Percentiles rank a stretch among this genome's conserved stretches.
phyloP scores from a whole-genome alignment of 2,888 invertebrate genomes.

The Mimumesa dahlbomi region DNA sequence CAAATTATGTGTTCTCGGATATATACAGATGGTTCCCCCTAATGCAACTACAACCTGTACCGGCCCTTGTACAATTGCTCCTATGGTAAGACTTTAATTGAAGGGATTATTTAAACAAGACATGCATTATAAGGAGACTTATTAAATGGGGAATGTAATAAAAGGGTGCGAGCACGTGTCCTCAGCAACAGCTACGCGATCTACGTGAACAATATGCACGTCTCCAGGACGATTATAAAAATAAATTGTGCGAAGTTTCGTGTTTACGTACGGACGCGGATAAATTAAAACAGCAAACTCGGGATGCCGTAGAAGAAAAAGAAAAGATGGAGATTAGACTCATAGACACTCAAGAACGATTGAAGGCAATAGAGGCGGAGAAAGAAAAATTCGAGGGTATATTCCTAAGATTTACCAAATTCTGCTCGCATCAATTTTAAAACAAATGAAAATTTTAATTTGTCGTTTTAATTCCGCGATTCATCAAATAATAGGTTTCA shows the following conservation, averaged over 20 bases:
- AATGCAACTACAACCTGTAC: conserved; percentile 48
- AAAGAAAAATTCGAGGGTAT: conserved; percentile 75
- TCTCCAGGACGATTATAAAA: conserved; percentile 86
- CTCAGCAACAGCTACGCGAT: conserved; percentile 83
- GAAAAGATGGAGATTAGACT: conserved; percentile 84
- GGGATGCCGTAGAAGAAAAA: conserved; percentile 80
- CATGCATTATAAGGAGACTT: not conserved
- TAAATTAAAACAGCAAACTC: conserved; percentile 79
- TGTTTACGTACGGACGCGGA: conserved; percentile 82
- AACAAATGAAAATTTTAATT: too few relatives aligned
- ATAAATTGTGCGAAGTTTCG: conserved; percentile 86
- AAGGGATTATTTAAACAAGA: not conserved
- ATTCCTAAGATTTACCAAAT: too few relatives aligned
- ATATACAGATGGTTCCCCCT: conserved; percentile 59
- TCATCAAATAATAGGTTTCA: conserved; percentile 79
- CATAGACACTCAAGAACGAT: conserved; percentile 82
- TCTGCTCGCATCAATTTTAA: too few relatives aligned
- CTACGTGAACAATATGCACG: conserved; percentile 84
- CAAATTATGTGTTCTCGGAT: conserved; percentile 20
- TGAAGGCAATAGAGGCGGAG: conserved; percentile 79
- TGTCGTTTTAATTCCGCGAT: not conserved
- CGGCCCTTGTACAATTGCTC: conserved; percentile 70
- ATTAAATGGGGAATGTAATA: conserved; percentile 26
- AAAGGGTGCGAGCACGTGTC: conserved; percentile 69
- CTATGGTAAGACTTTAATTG: conserved; percentile 66